These are phyloP conservation scores for Pegea sp. DNA, from an alignment of 23 tunicate species.

Conservation along the genomic window DNA sequence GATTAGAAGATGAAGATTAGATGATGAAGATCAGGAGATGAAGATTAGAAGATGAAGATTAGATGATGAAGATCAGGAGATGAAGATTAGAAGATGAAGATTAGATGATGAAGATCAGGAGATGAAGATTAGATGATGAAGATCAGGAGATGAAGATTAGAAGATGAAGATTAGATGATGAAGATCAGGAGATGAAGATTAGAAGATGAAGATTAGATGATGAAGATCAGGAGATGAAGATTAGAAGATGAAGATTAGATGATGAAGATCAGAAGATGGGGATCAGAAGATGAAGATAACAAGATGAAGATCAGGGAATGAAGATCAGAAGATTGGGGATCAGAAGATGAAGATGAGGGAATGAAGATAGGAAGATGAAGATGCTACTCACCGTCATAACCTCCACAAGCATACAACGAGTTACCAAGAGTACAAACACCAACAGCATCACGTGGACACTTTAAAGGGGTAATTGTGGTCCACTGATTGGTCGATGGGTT, in stretches of 20 bases:
- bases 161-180: neutral
- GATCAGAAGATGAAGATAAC: neutral
- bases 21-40: too few relatives aligned
- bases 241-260: neutral
- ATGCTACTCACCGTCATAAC: slow-evolving; percentile 53
- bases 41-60: neutral
- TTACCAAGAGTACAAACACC: slow-evolving; percentile 65
- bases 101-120: neutral
- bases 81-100: neutral
- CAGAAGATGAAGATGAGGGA: neutral
- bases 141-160: too few relatives aligned
- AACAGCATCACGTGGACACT: slow-evolving; percentile 82
- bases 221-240: too few relatives aligned
- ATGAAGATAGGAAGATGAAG: neutral
- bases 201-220: neutral
- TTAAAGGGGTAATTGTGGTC: slow-evolving; percentile 69
- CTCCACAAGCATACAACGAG: slow-evolving; percentile 75
- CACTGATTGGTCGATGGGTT: slow-evolving; percentile 81
- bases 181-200: too few relatives aligned
- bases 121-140: neutral
- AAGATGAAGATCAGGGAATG: too few relatives aligned
- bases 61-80: neutral
- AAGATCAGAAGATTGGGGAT: too few relatives aligned
- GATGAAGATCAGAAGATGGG: too few relatives aligned
- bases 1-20: neutral